Conservation (phyloP, 2,797 vertebrate genomes). For the Sebastes minor region DNA sequence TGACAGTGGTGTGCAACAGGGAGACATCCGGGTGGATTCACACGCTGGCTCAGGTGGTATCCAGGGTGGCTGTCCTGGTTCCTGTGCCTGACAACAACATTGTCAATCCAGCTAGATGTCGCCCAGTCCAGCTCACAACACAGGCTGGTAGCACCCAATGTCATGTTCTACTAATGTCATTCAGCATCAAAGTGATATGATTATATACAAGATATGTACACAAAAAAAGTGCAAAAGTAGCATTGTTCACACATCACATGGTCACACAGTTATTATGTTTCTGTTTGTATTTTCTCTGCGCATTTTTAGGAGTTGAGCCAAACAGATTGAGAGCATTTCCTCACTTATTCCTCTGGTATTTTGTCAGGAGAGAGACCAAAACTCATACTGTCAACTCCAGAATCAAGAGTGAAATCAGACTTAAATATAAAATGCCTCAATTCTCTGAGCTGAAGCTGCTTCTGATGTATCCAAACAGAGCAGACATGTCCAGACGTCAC, state of each 20-base stretch:
- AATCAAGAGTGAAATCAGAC: slow-evolving; percentile 1
- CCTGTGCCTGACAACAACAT: slow-evolving; percentile 54
- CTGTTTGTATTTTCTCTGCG: slow-evolving; percentile 39
- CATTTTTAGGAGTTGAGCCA: background rate
- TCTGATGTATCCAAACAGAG: background rate
- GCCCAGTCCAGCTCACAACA: slow-evolving; percentile 59
- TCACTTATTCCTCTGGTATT: slow-evolving; percentile 1
- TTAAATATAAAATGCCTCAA: background rate
- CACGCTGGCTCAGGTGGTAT: slow-evolving; percentile 41
- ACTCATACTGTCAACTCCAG: slow-evolving; percentile 24
- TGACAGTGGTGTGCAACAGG: slow-evolving; percentile 40
- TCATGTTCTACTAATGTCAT: slow-evolving; percentile 63
- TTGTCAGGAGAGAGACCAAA: background rate
- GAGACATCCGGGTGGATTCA: slow-evolving; percentile 54
- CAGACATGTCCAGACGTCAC: background rate
- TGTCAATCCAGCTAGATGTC: slow-evolving; percentile 59
- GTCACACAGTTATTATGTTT: slow-evolving; percentile 8
- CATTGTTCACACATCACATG: slow-evolving; percentile 16
- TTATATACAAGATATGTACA: slow-evolving; percentile 53
- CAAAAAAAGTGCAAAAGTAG: slow-evolving; percentile 66
- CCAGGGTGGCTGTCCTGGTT: slow-evolving; percentile 74
- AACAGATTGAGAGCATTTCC: background rate
- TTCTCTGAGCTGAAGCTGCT: slow-evolving; percentile 38
- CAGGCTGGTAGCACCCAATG: slow-evolving; percentile 47
- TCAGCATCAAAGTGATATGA: slow-evolving; percentile 48